Percentiles rank a stretch among this genome's conserved stretches.
Evolutionary conservation across 2,888 invertebrate species (phyloP).

Genomic region (Lissocephala sabroskyi): DNA sequence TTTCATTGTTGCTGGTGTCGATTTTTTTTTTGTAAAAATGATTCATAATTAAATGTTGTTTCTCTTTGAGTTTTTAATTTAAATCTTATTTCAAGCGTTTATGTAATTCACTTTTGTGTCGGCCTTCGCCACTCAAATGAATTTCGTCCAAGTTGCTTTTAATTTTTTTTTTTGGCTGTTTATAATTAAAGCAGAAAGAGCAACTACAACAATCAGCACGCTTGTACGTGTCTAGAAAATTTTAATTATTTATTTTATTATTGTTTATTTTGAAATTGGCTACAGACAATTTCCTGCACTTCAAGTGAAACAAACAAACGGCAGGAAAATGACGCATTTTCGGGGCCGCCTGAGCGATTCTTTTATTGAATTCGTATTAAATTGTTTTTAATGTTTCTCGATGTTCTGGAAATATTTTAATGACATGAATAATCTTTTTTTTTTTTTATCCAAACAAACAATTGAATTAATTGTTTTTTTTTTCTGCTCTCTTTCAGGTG

Average conservation of each 20-base stretch:
- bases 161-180: conserved; percentile 31
- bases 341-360: no score
- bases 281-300: conserved; percentile 67
- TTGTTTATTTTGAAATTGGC: conserved; percentile 67
- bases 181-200: conserved; percentile 57
- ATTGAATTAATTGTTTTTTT: no score
- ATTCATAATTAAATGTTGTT: conserved; percentile 46
- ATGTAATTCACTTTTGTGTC: conserved; percentile 42
- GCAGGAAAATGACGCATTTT: conserved; percentile 46
- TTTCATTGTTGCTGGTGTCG: conserved; percentile 41
- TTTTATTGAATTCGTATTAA: no score
- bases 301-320: conserved; percentile 58
- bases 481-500: no score
- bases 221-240: conserved; percentile 13
- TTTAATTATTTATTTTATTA: conserved; percentile 67
- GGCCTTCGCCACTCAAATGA: no score
- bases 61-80: conserved; percentile 12
- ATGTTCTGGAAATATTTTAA: no score
- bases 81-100: conserved; percentile 57
- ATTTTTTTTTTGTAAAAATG: conserved; percentile 35
- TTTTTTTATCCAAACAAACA: no score
- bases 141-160: no score
- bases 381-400: no score
- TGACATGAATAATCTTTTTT: no score
- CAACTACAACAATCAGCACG: not conserved